These are phyloP conservation scores for Agrotis segetum DNA, from an alignment of 2,888 invertebrate genomes.

Conservation along the genomic window DNA sequence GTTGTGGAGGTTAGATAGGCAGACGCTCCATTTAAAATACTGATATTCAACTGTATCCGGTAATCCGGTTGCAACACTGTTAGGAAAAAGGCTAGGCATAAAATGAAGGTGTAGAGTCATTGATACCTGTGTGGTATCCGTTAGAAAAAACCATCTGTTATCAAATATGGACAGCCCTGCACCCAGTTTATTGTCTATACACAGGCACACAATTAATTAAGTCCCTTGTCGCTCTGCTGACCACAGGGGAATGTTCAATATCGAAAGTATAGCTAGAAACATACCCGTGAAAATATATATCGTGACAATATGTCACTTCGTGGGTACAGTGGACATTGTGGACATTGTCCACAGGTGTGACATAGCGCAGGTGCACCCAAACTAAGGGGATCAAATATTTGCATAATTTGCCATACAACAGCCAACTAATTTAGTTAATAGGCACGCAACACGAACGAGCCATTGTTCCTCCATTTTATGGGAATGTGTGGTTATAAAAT, in stretches of 20 bases:
- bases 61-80: no score
- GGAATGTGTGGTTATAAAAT: conserved; percentile 30
- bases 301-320: conserved; percentile 44
- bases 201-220: conserved; percentile 29
- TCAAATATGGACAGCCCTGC: not conserved
- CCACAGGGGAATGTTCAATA: conserved; percentile 12
- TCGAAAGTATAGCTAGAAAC: not conserved
- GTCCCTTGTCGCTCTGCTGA: conserved; percentile 32
- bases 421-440: conserved; percentile 59
- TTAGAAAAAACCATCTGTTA: conserved; percentile 1
- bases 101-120: no score
- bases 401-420: conserved; percentile 62
- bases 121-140: not conserved
- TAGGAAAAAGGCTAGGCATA: no score
- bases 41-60: no score
- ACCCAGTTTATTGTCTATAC: conserved; percentile 1
- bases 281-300: conserved; percentile 16
- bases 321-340: conserved; percentile 32
- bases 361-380: conserved; percentile 56
- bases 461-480: conserved; percentile 36
- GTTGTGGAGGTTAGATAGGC: no score
- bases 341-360: conserved; percentile 60
- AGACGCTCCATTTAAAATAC: no score
- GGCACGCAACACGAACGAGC: conserved; percentile 42
- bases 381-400: conserved; percentile 54